These are phyloP conservation scores for Mesoclemmys tuberculata DNA, from an alignment of 2,113 vertebrate genomes.

Conservation along the genomic window DNA sequence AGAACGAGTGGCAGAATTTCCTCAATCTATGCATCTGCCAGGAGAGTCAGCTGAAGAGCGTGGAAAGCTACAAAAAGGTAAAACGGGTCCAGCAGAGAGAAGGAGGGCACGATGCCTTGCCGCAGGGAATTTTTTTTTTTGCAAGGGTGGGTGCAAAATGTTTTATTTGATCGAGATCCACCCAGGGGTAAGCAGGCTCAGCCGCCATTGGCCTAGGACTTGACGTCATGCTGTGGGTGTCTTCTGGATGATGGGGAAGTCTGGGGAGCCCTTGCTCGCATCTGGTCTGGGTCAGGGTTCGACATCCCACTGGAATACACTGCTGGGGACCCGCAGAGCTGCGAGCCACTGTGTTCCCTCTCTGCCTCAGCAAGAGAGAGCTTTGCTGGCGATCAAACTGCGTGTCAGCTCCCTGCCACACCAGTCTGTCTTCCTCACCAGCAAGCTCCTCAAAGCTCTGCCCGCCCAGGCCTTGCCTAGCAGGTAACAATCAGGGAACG, in stretches of 20 bases:
- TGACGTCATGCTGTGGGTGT: background rate
- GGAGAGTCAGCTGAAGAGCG: conserved; percentile 90
- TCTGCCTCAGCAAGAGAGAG: background rate
- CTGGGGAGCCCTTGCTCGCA: background rate
- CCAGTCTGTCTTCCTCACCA: background rate
- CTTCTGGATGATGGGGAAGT: background rate
- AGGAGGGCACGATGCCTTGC: rapidly evolving
- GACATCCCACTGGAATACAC: background rate
- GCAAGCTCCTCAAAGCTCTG: background rate
- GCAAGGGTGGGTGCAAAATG: background rate
- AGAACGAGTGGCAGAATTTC: conserved; percentile 95
- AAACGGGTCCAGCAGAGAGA: background rate
- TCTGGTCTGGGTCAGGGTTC: background rate
- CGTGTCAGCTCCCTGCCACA: background rate
- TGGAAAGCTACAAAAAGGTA: conserved; percentile 91
- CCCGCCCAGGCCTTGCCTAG: background rate
- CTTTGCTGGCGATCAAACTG: background rate
- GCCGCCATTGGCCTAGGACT: background rate
- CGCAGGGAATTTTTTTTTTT: background rate
- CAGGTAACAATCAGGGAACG: background rate
- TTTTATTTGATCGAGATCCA: background rate
- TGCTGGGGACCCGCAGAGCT: background rate
- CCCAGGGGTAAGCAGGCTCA: background rate
- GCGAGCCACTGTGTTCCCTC: background rate
- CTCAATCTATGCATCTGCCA: conserved; percentile 97